phyloP scores from a whole-genome alignment of 2,113 vertebrate species.

The Dunckerocampus dactyliophorus region DNA sequence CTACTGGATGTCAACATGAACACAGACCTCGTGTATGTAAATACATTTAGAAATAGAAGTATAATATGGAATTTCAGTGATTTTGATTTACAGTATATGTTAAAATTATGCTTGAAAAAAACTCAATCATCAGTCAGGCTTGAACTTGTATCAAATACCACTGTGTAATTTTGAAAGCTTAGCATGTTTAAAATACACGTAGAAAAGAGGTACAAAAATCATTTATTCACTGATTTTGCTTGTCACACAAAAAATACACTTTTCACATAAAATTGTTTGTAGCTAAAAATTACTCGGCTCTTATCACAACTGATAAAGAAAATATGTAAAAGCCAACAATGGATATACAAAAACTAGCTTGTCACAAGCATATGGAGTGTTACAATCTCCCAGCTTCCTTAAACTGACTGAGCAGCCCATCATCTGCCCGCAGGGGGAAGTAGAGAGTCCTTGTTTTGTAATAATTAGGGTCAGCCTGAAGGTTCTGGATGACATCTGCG shows the following conservation, averaged over 20 bases:
- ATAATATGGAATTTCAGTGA: background rate
- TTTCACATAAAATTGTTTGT: background rate
- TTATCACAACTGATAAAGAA: background rate
- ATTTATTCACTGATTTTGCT: background rate
- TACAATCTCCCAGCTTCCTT: slow-evolving; percentile 72
- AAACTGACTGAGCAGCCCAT: slow-evolving; percentile 76
- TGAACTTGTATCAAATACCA: background rate
- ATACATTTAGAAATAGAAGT: background rate
- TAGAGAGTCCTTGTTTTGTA: slow-evolving; percentile 78
- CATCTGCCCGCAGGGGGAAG: slow-evolving; percentile 78
- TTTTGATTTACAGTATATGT: too few species aligned
- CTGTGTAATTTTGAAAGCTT: background rate
- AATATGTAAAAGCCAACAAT: background rate
- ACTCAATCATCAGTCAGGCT: background rate
- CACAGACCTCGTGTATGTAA: background rate
- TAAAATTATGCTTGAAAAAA: background rate
- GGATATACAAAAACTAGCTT: background rate
- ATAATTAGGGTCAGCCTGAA: slow-evolving; percentile 68
- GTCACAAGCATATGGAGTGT: background rate
- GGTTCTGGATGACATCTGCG: slow-evolving; percentile 83
- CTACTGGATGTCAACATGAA: background rate
- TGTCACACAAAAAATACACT: background rate
- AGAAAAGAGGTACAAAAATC: background rate
- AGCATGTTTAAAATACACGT: background rate
- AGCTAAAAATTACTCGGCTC: background rate